Conservation (phyloP, 2,797 vertebrate genomes). For the Austrolebias charrua region DNA sequence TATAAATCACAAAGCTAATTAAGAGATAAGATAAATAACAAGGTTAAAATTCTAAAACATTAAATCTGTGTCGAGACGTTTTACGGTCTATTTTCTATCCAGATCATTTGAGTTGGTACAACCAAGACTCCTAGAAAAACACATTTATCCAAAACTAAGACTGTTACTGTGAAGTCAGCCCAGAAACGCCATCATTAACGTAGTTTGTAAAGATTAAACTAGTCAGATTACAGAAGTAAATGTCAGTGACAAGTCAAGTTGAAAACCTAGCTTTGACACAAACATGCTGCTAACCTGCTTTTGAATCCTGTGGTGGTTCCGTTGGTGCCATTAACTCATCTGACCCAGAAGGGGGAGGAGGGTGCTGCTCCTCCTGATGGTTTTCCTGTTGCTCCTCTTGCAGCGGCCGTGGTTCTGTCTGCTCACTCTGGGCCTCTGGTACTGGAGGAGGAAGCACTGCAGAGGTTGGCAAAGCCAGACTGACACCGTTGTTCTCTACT, state of each 20-base stretch:
- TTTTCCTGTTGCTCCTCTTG: conserved; percentile 46
- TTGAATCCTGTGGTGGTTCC: conserved; percentile 47
- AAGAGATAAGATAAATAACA: background rate
- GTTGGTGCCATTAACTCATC: conserved; percentile 53
- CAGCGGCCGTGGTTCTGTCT: conserved; percentile 58
- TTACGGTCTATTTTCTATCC: too few relatives aligned
- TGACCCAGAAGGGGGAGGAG: conserved; percentile 51
- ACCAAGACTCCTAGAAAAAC: too few relatives aligned
- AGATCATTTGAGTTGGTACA: too few relatives aligned
- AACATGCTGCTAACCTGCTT: conserved; percentile 53
- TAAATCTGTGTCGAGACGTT: too few relatives aligned
- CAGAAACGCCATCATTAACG: background rate
- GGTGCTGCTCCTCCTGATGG: conserved; percentile 50
- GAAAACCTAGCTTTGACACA: background rate
- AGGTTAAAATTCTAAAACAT: background rate
- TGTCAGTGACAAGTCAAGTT: background rate
- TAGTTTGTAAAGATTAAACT: background rate
- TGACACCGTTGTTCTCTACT: conserved; percentile 66
- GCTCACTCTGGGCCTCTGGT: conserved; percentile 66
- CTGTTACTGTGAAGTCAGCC: background rate
- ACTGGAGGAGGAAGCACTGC: conserved; percentile 64
- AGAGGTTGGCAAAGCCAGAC: conserved; percentile 54
- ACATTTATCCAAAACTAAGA: too few relatives aligned
- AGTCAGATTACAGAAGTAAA: background rate
- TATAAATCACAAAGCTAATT: background rate